Conservation (phyloP, 2,888 invertebrate genomes). For the Bellardia pandia region DNA sequence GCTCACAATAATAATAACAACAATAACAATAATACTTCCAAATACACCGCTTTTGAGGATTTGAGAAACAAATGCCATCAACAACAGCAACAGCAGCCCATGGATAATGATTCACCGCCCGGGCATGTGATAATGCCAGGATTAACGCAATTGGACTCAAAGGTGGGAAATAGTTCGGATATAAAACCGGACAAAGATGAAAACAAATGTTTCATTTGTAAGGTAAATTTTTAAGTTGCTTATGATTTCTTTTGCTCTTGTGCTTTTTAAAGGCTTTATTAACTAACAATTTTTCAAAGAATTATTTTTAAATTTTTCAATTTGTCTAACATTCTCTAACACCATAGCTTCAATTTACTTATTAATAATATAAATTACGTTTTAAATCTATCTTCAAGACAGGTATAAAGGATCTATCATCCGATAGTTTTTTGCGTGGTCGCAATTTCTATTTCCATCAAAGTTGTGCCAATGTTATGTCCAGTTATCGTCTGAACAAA, state of each 20-base stretch:
- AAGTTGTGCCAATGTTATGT: slow-evolving; percentile 84
- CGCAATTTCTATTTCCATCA: slow-evolving; percentile 83
- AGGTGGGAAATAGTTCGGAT: slow-evolving; percentile 84
- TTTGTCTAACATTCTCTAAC: neutral
- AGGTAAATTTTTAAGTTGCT: slow-evolving; percentile 86
- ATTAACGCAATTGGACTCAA: slow-evolving; percentile 83
- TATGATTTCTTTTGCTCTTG: slow-evolving; percentile 48
- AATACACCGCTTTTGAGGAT: slow-evolving; percentile 85
- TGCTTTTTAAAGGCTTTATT: slow-evolving; percentile 6
- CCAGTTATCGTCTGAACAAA: slow-evolving; percentile 82
- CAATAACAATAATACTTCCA: slow-evolving; percentile 82
- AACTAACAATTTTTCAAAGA: neutral
- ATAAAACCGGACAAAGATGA: slow-evolving; percentile 85
- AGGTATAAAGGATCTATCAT: slow-evolving; percentile 84
- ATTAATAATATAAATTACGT: slow-evolving; percentile 46
- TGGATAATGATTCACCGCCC: slow-evolving; percentile 68
- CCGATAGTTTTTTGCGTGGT: slow-evolving; percentile 83
- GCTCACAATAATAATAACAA: slow-evolving; percentile 78
- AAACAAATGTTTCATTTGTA: slow-evolving; percentile 90
- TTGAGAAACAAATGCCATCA: slow-evolving; percentile 84
- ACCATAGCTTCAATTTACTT: neutral
- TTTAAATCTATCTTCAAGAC: slow-evolving; percentile 78
- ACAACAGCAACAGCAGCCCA: slow-evolving; percentile 78
- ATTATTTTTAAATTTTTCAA: neutral
- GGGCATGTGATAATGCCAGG: slow-evolving; percentile 76